Evolutionary conservation across 2,113 vertebrate genomes (phyloP).

Genomic region (Suncus etruscus): DNA sequence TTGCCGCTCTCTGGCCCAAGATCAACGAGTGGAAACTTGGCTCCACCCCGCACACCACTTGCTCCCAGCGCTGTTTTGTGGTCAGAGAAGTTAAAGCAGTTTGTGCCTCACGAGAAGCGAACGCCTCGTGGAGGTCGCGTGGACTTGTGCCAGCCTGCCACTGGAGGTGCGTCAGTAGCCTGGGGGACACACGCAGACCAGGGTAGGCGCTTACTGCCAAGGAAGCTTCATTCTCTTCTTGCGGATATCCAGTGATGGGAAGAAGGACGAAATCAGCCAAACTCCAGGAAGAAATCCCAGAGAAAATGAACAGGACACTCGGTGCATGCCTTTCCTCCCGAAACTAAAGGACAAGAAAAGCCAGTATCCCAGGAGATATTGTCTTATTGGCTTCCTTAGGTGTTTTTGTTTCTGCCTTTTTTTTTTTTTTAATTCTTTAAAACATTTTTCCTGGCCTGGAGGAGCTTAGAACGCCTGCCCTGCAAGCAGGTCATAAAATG

Average conservation of each 20-base stretch:
- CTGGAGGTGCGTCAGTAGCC: conserved; percentile 73
- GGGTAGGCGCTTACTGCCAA: conserved; percentile 71
- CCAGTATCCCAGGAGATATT: conserved; percentile 18
- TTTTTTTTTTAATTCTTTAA: conserved; percentile 43
- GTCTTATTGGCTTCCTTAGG: conserved; percentile 21
- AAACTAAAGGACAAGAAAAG: conserved; percentile 55
- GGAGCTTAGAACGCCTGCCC: too few relatives aligned
- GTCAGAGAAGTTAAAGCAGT: conserved; percentile 56
- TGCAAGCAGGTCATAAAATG: too few relatives aligned
- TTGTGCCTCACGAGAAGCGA: conserved; percentile 67
- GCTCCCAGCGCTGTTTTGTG: conserved; percentile 52
- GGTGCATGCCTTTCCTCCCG: conserved; percentile 41
- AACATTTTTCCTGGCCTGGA: not conserved
- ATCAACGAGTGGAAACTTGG: not conserved
- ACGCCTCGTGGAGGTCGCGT: conserved; percentile 52
- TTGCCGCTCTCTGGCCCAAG: conserved; percentile 51
- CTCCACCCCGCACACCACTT: not conserved
- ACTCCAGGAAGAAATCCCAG: not conserved
- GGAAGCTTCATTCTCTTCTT: conserved; percentile 42
- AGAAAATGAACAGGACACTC: conserved; percentile 31
- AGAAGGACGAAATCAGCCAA: conserved; percentile 59
- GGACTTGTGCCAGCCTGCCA: not conserved
- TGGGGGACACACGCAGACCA: conserved; percentile 51
- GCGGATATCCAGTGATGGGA: conserved; percentile 72
- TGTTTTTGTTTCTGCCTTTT: not conserved